phyloP scores from a whole-genome alignment of 1,140 invertebrate genomes.

The Drosophila athabasca region DNA sequence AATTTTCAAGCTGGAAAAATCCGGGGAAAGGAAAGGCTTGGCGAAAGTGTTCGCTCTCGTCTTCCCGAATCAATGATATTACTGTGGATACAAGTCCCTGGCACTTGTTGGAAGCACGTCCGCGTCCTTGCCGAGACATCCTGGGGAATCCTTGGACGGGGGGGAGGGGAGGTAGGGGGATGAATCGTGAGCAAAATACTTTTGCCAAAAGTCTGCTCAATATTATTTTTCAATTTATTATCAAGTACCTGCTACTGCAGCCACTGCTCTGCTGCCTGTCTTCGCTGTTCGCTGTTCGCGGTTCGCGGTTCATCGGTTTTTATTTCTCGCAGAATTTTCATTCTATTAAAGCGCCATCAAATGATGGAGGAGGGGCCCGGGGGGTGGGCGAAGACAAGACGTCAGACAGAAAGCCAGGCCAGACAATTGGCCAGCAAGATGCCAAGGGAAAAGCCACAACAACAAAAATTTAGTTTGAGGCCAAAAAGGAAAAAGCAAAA shows the following conservation, averaged over 20 bases:
- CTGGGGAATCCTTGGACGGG: conserved; percentile 15
- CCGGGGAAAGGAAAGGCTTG: neutral
- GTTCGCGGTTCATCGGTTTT: conserved; percentile 56
- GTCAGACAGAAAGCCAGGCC: conserved; percentile 13
- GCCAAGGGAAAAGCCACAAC: too few relatives aligned
- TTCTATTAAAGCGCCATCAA: conserved; percentile 72
- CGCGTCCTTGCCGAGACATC: conserved; percentile 37
- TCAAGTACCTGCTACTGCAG: conserved; percentile 56
- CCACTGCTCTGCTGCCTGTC: conserved; percentile 7
- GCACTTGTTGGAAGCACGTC: conserved; percentile 44
- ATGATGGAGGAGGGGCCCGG: conserved; percentile 8
- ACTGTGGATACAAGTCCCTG: conserved; percentile 40
- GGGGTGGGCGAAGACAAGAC: conserved; percentile 22
- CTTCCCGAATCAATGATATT: conserved; percentile 4
- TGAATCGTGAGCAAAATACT: conserved; percentile 12
- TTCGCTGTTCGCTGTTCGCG: conserved; percentile 28
- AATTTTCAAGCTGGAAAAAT: conserved; percentile 26
- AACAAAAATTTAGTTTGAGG: conserved; percentile 47
- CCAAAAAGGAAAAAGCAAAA: conserved; percentile 6
- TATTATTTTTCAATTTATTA: conserved; percentile 81
- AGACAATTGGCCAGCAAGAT: conserved; percentile 7
- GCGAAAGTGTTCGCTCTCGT: conserved; percentile 6
- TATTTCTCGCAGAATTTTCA: conserved; percentile 50
- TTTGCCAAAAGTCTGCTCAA: conserved; percentile 63
- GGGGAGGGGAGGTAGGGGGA: too few relatives aligned